Percentiles rank a stretch among this genome's conserved stretches.
Conservation (phyloP, 2,113 vertebrate species). For the Pseudopipra pipra region DNA sequence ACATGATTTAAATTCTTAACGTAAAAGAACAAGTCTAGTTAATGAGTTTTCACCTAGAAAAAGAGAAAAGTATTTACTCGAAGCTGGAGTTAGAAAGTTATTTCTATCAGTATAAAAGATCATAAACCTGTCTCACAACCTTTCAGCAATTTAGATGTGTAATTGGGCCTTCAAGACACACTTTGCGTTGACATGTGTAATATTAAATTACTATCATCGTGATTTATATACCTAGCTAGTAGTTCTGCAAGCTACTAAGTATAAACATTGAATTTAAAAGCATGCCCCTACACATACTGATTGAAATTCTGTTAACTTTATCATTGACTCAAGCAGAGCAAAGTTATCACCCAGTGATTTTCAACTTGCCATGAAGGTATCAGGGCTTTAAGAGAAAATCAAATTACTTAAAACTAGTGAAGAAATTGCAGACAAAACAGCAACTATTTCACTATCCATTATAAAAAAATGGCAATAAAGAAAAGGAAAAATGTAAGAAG, state of each 20-base stretch:
- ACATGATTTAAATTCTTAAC: neutral
- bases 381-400: neutral
- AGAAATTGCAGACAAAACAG: neutral
- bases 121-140: neutral
- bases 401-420: neutral
- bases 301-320: conserved; percentile 2
- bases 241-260: neutral
- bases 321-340: neutral
- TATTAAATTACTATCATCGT: neutral
- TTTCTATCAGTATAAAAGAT: neutral
- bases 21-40: neutral
- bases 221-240: neutral
- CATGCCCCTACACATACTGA: neutral
- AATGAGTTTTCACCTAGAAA: neutral
- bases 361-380: neutral
- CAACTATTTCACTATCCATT: neutral
- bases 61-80: neutral
- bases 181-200: neutral
- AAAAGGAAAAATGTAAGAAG: neutral
- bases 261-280: neutral
- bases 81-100: neutral
- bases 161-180: neutral
- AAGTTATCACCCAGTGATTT: neutral
- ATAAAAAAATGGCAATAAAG: neutral
- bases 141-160: neutral